phyloP scores from a whole-genome alignment of 2,888 invertebrate genomes.

The Antitype chi region DNA sequence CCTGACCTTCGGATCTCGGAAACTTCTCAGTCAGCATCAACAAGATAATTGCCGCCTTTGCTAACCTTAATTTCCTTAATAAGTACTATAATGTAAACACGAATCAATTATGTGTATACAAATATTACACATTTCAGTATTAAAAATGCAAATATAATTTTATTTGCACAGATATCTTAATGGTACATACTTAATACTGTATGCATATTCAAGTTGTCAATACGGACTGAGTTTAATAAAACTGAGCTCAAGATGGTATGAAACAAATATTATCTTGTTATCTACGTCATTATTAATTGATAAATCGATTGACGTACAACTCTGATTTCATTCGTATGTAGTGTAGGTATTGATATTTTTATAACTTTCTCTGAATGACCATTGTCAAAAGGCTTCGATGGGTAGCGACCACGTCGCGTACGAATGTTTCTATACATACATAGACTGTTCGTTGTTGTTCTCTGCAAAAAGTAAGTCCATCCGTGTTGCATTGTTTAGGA shows the following conservation, averaged over 20 bases:
- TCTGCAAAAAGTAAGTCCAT: neutral
- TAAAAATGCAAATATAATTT: slow-evolving; percentile 32
- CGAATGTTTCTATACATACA: neutral
- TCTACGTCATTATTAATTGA: slow-evolving; percentile 20
- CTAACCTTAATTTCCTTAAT: slow-evolving; percentile 16
- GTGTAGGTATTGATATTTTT: slow-evolving; percentile 19
- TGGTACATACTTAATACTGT: slow-evolving; percentile 4
- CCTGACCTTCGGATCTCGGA: neutral
- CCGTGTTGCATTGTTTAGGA: neutral
- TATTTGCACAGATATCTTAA: slow-evolving; percentile 30
- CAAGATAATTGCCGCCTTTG: slow-evolving; percentile 12
- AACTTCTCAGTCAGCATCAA: slow-evolving; percentile 12
- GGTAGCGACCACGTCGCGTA: neutral
- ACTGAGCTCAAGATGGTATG: slow-evolving; percentile 12
- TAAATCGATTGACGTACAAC: slow-evolving; percentile 23
- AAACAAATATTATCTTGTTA: slow-evolving; percentile 29
- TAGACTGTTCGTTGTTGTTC: neutral
- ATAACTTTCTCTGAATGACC: slow-evolving; percentile 44
- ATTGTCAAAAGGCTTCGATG: slow-evolving; percentile 15
- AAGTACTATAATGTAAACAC: slow-evolving; percentile 16
- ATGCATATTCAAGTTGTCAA: slow-evolving; percentile 30
- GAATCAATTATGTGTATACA: slow-evolving; percentile 22
- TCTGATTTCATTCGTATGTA: slow-evolving; percentile 17
- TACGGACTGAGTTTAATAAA: slow-evolving; percentile 16
- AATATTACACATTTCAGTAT: slow-evolving; percentile 18